phyloP scores from a whole-genome alignment of 2,888 invertebrate genomes.

The Troides aeacus region DNA sequence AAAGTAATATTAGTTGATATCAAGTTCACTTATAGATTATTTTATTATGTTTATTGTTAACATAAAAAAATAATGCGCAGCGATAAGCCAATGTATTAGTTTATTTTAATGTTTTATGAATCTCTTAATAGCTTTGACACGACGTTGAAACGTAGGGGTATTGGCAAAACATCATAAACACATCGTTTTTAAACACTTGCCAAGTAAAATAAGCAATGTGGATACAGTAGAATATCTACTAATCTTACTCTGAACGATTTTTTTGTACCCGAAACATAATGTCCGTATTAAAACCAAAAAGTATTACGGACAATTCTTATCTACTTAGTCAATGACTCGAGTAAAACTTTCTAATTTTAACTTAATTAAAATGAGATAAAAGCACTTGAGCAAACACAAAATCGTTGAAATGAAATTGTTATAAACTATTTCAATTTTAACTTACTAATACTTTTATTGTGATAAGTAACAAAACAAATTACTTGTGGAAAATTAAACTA shows the following conservation, averaged over 20 bases:
- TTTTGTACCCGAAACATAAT: background rate
- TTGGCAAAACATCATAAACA: background rate
- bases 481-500: background rate
- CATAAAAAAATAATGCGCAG: background rate
- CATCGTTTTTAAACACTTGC: background rate
- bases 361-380: background rate
- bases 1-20: conserved; percentile 5
- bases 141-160: background rate
- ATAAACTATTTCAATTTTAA: background rate
- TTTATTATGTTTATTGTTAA: background rate
- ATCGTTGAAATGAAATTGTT: background rate
- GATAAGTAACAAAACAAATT: background rate
- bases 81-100: background rate
- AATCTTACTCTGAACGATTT: background rate
- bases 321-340: conserved; percentile 18
- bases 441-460: background rate
- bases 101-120: background rate
- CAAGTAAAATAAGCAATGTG: background rate
- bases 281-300: background rate
- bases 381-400: background rate
- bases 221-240: background rate
- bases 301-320: conserved; percentile 8
- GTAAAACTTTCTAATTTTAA: conserved; percentile 11
- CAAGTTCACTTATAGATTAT: background rate
- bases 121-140: background rate